Evolutionary conservation across 2,113 vertebrate genomes (phyloP).

Genomic region (Erythrocebus patas): DNA sequence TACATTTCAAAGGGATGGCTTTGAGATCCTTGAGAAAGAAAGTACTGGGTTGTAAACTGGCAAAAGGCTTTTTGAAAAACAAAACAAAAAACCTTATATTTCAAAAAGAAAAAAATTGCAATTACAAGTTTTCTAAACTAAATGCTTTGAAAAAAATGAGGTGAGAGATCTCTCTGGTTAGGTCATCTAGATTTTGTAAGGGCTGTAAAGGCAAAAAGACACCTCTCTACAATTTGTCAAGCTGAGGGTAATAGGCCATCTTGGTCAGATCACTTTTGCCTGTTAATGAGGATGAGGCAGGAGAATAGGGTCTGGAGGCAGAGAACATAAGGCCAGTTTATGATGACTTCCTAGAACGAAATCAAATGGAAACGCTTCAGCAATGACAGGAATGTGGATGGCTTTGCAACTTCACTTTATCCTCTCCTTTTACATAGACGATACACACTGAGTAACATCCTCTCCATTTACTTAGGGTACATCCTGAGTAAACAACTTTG

Average conservation of each 20-base stretch:
- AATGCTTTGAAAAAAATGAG: neutral
- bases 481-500: too few species aligned
- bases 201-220: neutral
- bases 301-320: too few species aligned
- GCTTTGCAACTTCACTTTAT: too few species aligned
- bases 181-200: neutral
- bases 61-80: neutral
- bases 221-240: neutral
- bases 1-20: neutral
- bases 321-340: too few species aligned
- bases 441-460: too few species aligned
- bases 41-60: neutral
- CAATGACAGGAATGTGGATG: too few species aligned
- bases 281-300: neutral
- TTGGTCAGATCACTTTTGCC: neutral
- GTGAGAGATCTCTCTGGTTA: neutral
- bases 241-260: neutral
- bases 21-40: neutral
- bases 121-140: neutral
- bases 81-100: neutral
- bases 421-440: too few species aligned
- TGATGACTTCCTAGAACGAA: too few species aligned
- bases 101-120: neutral
- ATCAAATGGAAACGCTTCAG: too few species aligned
- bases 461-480: too few species aligned